Evolutionary conservation across 2,888 invertebrate species (phyloP).

Genomic region (Ephialtes manifestator): DNA sequence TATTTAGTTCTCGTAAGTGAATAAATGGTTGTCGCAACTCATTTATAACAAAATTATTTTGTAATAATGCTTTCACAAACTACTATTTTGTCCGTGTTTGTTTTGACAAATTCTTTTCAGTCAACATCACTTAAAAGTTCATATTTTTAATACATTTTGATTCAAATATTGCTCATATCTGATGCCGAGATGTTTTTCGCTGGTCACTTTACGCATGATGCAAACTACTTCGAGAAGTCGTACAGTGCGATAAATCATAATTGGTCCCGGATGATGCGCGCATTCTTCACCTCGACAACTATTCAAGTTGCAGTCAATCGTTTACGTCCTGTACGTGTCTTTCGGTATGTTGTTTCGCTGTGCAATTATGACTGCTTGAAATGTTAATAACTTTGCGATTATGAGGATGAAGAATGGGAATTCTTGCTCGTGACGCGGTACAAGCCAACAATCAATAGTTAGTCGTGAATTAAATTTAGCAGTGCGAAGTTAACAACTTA

Average conservation of each 20-base stretch:
- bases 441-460: not conserved
- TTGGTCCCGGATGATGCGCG: constrained; percentile 59
- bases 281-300: constrained; percentile 39
- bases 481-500: not conserved
- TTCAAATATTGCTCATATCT: not conserved
- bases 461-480: constrained; percentile 9
- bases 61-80: no score
- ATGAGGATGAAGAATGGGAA: constrained; percentile 47
- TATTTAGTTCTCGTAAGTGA: no score
- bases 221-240: not conserved
- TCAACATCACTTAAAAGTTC: no score
- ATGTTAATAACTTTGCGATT: constrained; percentile 60
- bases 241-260: constrained; percentile 58
- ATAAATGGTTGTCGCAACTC: no score
- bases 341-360: constrained; percentile 32
- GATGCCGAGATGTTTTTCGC: not conserved
- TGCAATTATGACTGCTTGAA: constrained; percentile 52
- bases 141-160: no score
- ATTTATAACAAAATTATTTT: no score
- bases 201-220: constrained; percentile 17
- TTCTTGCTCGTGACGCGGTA: constrained; percentile 11
- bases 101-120: no score
- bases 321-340: constrained; percentile 31
- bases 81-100: no score
- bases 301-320: constrained; percentile 47